A percentile compares a stretch with the other conserved stretches of the same genome.
These are phyloP conservation scores for Neodiprion virginianus DNA, from an alignment of 1,140 invertebrate genomes.

Conservation along the genomic window DNA sequence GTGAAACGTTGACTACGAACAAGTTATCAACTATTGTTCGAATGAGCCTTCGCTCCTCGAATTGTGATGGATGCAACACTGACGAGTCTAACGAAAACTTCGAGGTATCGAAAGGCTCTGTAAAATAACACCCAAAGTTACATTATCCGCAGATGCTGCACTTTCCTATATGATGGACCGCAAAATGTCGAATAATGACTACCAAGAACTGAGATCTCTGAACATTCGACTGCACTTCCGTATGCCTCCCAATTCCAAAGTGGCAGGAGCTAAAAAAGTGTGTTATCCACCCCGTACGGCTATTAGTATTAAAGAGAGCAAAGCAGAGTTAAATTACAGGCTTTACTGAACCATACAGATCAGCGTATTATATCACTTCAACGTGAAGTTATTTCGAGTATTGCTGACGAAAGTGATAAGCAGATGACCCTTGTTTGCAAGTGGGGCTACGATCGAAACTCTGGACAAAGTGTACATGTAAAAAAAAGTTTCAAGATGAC, in stretches of 20 bases:
- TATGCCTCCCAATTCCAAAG: conserved; percentile 20
- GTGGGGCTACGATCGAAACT: conserved; percentile 37
- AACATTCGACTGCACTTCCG: conserved; percentile 11
- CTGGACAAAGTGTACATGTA: conserved; percentile 37
- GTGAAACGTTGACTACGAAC: background rate
- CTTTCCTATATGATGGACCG: conserved; percentile 11
- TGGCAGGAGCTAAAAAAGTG: conserved; percentile 31
- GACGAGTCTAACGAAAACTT: conserved; percentile 19
- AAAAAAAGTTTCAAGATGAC: conserved; percentile 41
- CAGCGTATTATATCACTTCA: no score
- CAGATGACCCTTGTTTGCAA: conserved; percentile 29
- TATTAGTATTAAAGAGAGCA: conserved; percentile 27
- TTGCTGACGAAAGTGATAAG: conserved; percentile 16
- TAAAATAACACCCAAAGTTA: background rate
- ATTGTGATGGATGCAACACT: conserved; percentile 11
- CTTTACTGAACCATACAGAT: no score
- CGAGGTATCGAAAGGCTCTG: conserved; percentile 11
- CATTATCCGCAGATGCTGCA: conserved; percentile 17
- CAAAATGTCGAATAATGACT: conserved; percentile 15
- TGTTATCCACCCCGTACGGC: conserved; percentile 27
- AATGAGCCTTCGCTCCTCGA: background rate
- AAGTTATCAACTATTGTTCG: no score
- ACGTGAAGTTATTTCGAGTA: no score
- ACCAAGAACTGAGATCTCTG: conserved; percentile 9
- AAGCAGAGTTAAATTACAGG: no score